Evolutionary conservation across 2,113 vertebrate species (phyloP).

Genomic region (Psettodes erumei): DNA sequence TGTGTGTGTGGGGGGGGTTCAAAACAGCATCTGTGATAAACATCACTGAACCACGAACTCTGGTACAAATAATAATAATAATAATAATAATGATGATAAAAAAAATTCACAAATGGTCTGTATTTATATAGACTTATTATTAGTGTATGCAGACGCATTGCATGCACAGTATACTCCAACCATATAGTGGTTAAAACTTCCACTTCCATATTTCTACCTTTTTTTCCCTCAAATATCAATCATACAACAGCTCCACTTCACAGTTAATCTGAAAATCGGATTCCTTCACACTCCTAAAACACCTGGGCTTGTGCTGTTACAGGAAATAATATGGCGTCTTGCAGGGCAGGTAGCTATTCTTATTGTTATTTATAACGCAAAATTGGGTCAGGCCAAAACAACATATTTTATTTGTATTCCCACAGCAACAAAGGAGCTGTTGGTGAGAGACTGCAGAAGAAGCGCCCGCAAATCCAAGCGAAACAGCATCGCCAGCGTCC

Average conservation of each 20-base stretch:
- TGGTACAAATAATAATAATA: too few species aligned
- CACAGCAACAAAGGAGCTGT: slow-evolving; percentile 66
- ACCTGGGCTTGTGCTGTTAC: slow-evolving; percentile 59
- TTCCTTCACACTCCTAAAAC: slow-evolving; percentile 36
- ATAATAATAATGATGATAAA: too few species aligned
- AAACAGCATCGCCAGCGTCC: slow-evolving; percentile 67
- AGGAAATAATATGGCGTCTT: slow-evolving; percentile 42
- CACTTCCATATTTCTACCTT: neutral
- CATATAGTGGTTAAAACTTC: neutral
- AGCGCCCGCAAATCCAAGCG: slow-evolving; percentile 71
- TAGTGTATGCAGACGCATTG: too few species aligned
- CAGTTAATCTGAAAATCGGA: neutral
- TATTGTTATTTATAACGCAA: slow-evolving; percentile 79
- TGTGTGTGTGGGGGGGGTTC: too few species aligned
- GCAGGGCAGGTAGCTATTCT: slow-evolving; percentile 59
- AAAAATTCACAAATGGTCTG: too few species aligned
- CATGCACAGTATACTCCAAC: too few species aligned
- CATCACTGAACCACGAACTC: too few species aligned
- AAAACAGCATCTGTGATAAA: too few species aligned
- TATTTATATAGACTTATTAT: too few species aligned
- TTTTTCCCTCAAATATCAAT: slow-evolving; percentile 41
- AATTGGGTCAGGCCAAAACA: slow-evolving; percentile 79
- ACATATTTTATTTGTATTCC: slow-evolving; percentile 77
- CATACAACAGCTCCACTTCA: slow-evolving; percentile 77
- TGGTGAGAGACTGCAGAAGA: slow-evolving; percentile 72